Percentiles rank a stretch among this genome's conserved stretches.
Evolutionary conservation across 2,797 vertebrate genomes (phyloP).

Genomic region (Sebastolobus alascanus): DNA sequence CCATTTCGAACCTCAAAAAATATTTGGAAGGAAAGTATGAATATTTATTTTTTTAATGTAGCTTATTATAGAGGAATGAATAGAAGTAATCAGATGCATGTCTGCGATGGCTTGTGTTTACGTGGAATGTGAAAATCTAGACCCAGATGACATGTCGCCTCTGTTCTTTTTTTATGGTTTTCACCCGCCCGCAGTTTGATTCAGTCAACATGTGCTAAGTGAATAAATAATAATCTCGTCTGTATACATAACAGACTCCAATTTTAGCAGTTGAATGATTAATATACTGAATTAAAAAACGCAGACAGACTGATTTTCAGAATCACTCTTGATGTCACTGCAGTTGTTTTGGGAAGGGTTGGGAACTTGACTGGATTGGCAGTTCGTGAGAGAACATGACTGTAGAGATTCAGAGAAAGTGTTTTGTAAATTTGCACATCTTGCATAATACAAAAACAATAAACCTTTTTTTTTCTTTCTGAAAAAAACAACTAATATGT

Average conservation of each 20-base stretch:
- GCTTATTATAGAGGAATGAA: not conserved
- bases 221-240: not conserved
- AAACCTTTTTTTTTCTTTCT: not conserved
- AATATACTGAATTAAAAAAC: not conserved
- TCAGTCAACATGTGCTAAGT: not conserved
- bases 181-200: not conserved
- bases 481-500: not conserved
- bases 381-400: not conserved
- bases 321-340: not conserved
- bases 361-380: conserved; percentile 3
- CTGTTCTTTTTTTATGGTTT: not conserved
- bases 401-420: not conserved
- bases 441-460: not conserved
- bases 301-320: not conserved
- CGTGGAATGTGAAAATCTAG: not conserved
- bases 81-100: not conserved
- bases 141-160: not conserved
- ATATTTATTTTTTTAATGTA: not conserved
- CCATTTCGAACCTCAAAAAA: not conserved
- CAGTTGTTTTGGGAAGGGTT: not conserved
- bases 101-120: not conserved
- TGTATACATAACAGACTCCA: not conserved
- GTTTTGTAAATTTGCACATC: not conserved
- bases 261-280: not conserved
- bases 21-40: not conserved